phyloP scores from a whole-genome alignment of 2,797 vertebrate species.

The Carapus acus region DNA sequence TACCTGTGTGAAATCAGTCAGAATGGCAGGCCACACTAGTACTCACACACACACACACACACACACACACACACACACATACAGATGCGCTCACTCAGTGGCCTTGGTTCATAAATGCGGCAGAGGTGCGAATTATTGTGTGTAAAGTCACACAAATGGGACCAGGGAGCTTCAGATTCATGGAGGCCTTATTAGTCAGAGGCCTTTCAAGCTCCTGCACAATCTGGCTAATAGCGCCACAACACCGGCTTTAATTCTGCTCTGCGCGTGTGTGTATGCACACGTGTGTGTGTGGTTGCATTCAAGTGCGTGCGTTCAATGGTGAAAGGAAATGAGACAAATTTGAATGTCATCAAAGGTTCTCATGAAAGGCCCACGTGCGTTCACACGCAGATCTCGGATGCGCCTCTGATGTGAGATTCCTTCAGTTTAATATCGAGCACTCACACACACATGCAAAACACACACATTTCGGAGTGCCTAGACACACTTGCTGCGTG shows the following conservation, averaged over 20 bases:
- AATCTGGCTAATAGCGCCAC: neutral
- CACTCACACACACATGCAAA: conserved; percentile 30
- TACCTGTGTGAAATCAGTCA: too few relatives aligned
- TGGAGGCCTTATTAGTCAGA: neutral
- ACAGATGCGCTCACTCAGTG: too few relatives aligned
- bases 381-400: conserved; percentile 12
- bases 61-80: too few relatives aligned
- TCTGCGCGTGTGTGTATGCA: neutral
- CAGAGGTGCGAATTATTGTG: too few relatives aligned
- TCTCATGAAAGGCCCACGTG: neutral
- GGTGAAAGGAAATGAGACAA: neutral
- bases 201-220: neutral
- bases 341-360: neutral
- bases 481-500: conserved; percentile 33
- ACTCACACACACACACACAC: too few relatives aligned
- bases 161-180: too few relatives aligned
- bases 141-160: too few relatives aligned
- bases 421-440: conserved; percentile 25
- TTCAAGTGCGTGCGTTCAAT: neutral
- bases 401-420: conserved; percentile 19
- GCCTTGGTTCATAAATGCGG: too few relatives aligned
- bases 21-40: too few relatives aligned
- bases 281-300: neutral
- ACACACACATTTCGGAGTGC: conserved; percentile 33
- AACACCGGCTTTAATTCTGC: neutral